Base-by-base conservation (phyloP, 2,113 vertebrate genomes). In the Merops nubicus region DNA sequence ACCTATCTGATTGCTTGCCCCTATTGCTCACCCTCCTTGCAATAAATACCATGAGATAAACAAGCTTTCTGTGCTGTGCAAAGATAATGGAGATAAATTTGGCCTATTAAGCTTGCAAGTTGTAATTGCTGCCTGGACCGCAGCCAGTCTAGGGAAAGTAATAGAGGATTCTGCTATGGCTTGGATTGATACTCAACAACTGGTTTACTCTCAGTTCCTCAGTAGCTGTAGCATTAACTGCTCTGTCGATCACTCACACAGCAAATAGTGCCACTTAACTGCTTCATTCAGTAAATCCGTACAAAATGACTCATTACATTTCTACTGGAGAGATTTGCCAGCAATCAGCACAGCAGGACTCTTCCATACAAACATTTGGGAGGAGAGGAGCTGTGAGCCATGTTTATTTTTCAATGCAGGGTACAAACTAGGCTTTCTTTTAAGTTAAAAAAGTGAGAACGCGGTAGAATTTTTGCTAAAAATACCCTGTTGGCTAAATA, bases 401-500 rank as follows among this genome's bases (percentile, higher is more conserved):
- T 63, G 63, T 51, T 93, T 91, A n/a, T 60, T 91, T 94, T 78
- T 82, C 65, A 64, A 73, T 79, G 65, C 65, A 91, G 77, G 59
- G 18, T 57, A 82, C 1, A 4, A 83, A 20, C 23, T 63, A 63
- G 59, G 34, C n/a, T 91, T 75, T 82, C 77, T 92, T 85, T 88
- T 70, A 83, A 85, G 56, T 69, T 31, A 65, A 85, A 92, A 72
- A 91, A 93, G 38, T 81, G 68, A 91, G 60, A 96, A 51, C 34
- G 38, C 1, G 2, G 59, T 67, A 77, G 54, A 91, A 70, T 48
- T 83, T 82, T 40, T 78, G 38, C 88, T 96, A 84, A 88, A 94
- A 96, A 94, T 92, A 88, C 26, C 3, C n/a, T 51, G 75, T 74
- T 95, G n/a, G 83, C 94, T 91, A 93, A 96, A 96, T 28, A 90